phyloP scores from a whole-genome alignment of 2,888 invertebrate genomes.

The Euspilapteryx auroguttella region DNA sequence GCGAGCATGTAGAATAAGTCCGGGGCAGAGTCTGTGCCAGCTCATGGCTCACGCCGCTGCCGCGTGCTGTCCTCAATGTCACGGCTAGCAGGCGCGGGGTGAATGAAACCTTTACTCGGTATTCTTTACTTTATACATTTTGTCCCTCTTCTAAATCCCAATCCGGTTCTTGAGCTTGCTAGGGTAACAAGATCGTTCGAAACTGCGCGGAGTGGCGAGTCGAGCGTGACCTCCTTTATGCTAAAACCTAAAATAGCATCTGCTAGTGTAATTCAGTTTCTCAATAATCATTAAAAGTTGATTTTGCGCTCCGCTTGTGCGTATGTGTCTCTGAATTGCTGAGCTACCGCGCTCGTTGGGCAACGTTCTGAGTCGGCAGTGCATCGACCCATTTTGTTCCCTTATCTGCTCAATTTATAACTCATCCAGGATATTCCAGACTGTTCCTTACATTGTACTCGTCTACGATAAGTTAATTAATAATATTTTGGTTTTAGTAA shows the following conservation, averaged over 20 bases:
- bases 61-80: conserved; percentile 17
- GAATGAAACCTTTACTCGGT: background rate
- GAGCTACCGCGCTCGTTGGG: conserved; percentile 7
- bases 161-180: too few species aligned
- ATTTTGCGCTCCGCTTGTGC: too few species aligned
- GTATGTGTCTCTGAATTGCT: conserved; percentile 2
- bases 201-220: too few species aligned
- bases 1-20: background rate
- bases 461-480: too few species aligned
- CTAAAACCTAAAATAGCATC: conserved; percentile 2
- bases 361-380: conserved; percentile 11
- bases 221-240: background rate
- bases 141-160: conserved; percentile 4
- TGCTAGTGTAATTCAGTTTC: conserved; percentile 5
- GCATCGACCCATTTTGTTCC: conserved; percentile 20
- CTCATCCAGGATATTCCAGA: too few species aligned
- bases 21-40: conserved; percentile 26
- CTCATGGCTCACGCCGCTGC: conserved; percentile 24
- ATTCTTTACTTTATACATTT: conserved; percentile 1
- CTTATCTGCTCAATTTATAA: too few species aligned
- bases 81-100: conserved; percentile 1
- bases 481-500: too few species aligned
- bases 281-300: too few species aligned
- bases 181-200: too few species aligned
- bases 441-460: too few species aligned